phyloP scores from a whole-genome alignment of 1,140 invertebrate genomes.

The Tribolium madens region DNA sequence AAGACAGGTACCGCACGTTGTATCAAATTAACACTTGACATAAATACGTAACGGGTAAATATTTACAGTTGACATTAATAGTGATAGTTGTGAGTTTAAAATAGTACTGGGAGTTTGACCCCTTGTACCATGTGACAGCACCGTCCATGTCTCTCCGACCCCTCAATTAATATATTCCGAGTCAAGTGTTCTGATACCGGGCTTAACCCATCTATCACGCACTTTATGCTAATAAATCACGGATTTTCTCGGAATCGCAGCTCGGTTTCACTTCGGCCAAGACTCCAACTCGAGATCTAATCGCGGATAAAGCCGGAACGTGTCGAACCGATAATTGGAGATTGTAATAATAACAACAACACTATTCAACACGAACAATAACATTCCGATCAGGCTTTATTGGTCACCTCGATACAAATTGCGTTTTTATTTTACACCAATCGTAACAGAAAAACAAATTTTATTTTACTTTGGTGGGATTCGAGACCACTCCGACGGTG shows the following conservation, averaged over 20 bases:
- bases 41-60: conserved; percentile 36
- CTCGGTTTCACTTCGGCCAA: conserved; percentile 10
- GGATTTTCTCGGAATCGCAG: conserved; percentile 23
- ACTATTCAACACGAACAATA: conserved; percentile 27
- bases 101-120: conserved; percentile 38
- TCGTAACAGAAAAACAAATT: not conserved
- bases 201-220: conserved; percentile 31
- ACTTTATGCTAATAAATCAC: conserved; percentile 35
- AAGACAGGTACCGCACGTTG: conserved; percentile 17
- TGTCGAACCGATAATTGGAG: conserved; percentile 36
- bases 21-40: conserved; percentile 28
- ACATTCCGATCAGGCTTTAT: conserved; percentile 12
- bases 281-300: conserved; percentile 31
- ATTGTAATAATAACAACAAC: conserved; percentile 32
- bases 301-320: conserved; percentile 24
- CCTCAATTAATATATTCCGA: conserved; percentile 35
- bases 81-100: conserved; percentile 9
- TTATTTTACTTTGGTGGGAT: not conserved
- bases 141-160: conserved; percentile 18
- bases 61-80: conserved; percentile 38
- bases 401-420: not conserved
- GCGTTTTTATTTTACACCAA: not conserved
- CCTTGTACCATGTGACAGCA: conserved; percentile 23
- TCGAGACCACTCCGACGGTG: not conserved
- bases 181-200: conserved; percentile 34